These are phyloP conservation scores for Cyrtodaria siliqua DNA, from an alignment of 2,888 invertebrate species.

Conservation along the genomic window DNA sequence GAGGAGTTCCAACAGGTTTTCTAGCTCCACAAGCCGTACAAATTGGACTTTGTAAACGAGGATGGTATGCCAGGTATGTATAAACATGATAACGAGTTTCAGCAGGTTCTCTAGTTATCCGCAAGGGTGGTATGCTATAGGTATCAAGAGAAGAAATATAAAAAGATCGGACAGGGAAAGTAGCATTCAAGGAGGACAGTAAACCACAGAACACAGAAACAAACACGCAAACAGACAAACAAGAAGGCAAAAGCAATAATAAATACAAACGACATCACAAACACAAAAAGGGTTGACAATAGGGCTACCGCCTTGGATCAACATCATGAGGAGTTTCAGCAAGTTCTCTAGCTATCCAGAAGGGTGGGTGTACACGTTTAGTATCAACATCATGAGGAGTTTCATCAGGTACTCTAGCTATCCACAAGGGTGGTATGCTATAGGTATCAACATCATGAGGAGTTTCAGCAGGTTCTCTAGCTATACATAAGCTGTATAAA, in stretches of 20 bases:
- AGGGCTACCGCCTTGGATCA: conserved; percentile 52
- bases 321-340: conserved; percentile 52
- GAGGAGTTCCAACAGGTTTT: conserved; percentile 61
- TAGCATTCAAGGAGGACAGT: too few relatives aligned
- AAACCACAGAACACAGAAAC: too few relatives aligned
- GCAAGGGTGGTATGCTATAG: too few relatives aligned
- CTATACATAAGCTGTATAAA: conserved; percentile 65
- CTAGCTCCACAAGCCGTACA: conserved; percentile 67
- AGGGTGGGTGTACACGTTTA: too few relatives aligned
- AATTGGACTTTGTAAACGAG: conserved; percentile 60
- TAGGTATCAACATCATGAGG: conserved; percentile 55
- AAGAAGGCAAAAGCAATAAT: too few relatives aligned
- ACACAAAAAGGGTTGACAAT: too few relatives aligned
- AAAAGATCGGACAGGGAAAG: too few relatives aligned
- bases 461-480: conserved; percentile 66
- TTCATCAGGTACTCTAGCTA: conserved; percentile 68
- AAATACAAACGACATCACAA: too few relatives aligned
- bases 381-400: conserved; percentile 54
- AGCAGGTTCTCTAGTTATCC: conserved; percentile 66
- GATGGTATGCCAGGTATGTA: conserved; percentile 69
- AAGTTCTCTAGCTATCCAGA: conserved; percentile 68
- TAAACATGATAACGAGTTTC: conserved; percentile 58
- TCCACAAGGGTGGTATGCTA: conserved; percentile 68
- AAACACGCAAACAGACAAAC: too few relatives aligned
- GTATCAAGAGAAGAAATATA: too few relatives aligned